Base-by-base conservation (phyloP, 1,140 invertebrate genomes). In the Agraylea sexmaculata region DNA sequence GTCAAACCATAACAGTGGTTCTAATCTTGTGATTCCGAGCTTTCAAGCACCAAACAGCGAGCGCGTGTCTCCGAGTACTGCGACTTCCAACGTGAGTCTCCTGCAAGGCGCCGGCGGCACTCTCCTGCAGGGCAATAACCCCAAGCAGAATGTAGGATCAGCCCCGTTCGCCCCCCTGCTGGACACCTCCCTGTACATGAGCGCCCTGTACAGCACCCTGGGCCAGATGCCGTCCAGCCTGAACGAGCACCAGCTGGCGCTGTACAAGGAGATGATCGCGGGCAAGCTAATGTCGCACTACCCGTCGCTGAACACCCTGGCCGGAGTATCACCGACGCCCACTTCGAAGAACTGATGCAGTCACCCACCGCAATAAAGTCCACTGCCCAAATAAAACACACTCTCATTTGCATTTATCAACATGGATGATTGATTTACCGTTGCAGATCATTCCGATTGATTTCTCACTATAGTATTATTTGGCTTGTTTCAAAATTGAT, bases 141-240 rank as follows among this genome's bases (percentile, higher is more conserved):
- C 32, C n/a, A 39, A 56, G 46, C 51, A 58, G 11, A 19, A 18
- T 40, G 55, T 59, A 25, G 47, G 30, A n/a, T 10, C 37, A 0
- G 46, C 54, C 0, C 52, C 56, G 1, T 47, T 37, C 8, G 38
- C 43, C 1, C 54, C 55, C 0, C 53, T 58, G 4, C 52, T 62
- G 37, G 64, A 66, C 39, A 62, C 62, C 0, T 44, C 48, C 4
- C 45, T 62, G 44, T 66, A 64, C 32, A 55, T 64, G 58, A 57
- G 46, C 21, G 60, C 62, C 2, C 35, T 66, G 11, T 66, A 64
- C 37, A 57, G 51, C 34, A 58, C 52, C 5, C 18, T 64, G 1
- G 59, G 58, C 0, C 53, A 55, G n/a, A 50, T 62, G 54, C 56
- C 31, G 5, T 37, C 36, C 10, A 32, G 34, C 1, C 8, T 43